Conservation (phyloP, 2,888 invertebrate species). For the Eristalis arbustorum region DNA sequence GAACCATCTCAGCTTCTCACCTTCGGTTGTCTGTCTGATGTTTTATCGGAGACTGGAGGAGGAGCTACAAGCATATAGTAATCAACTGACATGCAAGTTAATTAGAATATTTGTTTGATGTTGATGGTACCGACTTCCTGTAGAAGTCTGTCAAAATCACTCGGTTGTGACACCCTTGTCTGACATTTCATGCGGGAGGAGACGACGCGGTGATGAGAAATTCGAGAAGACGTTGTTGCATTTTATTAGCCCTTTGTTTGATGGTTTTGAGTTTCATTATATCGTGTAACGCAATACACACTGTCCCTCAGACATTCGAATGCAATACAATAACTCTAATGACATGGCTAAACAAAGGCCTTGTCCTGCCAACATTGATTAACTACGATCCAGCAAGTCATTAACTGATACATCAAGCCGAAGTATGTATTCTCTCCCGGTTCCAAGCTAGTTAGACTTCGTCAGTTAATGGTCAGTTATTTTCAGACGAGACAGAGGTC, state of each 20-base stretch:
- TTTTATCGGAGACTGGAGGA: slow-evolving; percentile 41
- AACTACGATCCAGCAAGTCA: slow-evolving; percentile 19
- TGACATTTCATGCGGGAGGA: slow-evolving; percentile 2
- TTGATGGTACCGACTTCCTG: slow-evolving; percentile 52
- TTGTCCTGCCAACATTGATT: slow-evolving; percentile 40
- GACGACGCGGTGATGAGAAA: slow-evolving; percentile 37
- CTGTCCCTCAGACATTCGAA: slow-evolving; percentile 12
- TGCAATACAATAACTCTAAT: slow-evolving; percentile 19
- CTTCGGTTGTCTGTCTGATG: neutral
- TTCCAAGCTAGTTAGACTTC: neutral
- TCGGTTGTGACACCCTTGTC: slow-evolving; percentile 56
- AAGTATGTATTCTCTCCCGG: neutral
- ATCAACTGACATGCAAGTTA: slow-evolving; percentile 66
- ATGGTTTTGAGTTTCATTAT: slow-evolving; percentile 49
- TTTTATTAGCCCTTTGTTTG: slow-evolving; percentile 21
- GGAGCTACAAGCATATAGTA: slow-evolving; percentile 12
- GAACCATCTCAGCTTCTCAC: slow-evolving; percentile 18
- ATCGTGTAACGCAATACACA: slow-evolving; percentile 28
- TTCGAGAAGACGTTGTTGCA: slow-evolving; percentile 35
- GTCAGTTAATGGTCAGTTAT: neutral
- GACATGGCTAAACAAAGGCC: neutral
- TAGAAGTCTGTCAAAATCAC: slow-evolving; percentile 50
- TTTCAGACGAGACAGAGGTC: no score
- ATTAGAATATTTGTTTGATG: slow-evolving; percentile 62
- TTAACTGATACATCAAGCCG: neutral